These are phyloP conservation scores for Bathybates hornii DNA, from an alignment of 2,113 vertebrate genomes.

Conservation along the genomic window DNA sequence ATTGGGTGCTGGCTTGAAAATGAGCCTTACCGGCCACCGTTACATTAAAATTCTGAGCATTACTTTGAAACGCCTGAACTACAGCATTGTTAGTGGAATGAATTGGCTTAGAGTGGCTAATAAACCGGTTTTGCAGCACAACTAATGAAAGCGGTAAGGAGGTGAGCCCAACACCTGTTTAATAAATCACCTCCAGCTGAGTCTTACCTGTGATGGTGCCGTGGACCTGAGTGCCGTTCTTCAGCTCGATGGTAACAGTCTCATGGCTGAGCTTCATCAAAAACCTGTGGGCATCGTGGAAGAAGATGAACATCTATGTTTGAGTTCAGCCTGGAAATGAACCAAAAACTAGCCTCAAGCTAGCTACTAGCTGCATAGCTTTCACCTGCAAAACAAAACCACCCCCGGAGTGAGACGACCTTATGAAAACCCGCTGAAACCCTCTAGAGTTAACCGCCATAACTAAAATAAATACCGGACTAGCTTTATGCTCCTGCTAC, in stretches of 20 bases:
- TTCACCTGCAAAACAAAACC: not conserved
- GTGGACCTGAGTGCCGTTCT: constrained; percentile 97
- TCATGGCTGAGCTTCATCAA: constrained; percentile 99
- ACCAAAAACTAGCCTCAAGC: not conserved
- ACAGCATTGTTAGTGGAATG: not conserved
- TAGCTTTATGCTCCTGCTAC: not conserved
- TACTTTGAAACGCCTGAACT: not conserved
- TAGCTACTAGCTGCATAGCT: not conserved
- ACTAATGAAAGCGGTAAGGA: not conserved
- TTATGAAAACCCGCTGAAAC: not conserved
- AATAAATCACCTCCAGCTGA: not conserved
- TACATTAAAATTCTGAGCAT: not conserved
- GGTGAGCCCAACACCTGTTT: not conserved
- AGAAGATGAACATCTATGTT: not conserved
- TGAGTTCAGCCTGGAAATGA: not conserved
- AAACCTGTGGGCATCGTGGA: constrained; percentile 73
- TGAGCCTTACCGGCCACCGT: not conserved
- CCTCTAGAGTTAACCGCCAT: not conserved
- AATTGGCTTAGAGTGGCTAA: not conserved
- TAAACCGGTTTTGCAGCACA: not conserved
- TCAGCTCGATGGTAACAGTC: constrained; percentile 96
- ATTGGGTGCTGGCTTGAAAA: not conserved
- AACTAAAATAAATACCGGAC: not conserved
- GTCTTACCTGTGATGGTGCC: constrained; percentile 90
- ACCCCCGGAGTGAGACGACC: rapidly evolving